phyloP scores from a whole-genome alignment of 2,888 invertebrate genomes.

The Stenoptilia bipunctidactyla region DNA sequence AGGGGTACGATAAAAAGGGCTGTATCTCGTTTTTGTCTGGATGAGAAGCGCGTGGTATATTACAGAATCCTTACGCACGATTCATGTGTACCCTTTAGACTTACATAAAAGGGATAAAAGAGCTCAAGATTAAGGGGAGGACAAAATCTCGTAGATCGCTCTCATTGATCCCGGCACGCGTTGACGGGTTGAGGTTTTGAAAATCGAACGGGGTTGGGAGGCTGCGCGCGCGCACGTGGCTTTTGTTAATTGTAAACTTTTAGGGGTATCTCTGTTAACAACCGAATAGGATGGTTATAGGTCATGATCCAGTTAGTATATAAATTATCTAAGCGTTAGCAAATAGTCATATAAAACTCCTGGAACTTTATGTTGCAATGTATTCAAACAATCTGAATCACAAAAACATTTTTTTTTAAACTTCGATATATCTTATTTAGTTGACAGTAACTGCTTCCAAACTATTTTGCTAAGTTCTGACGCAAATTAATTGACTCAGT shows the following conservation, averaged over 20 bases:
- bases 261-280: no score
- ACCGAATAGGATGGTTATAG: no score
- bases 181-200: constrained; percentile 43
- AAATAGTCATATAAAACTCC: no score
- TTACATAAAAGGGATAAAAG: constrained; percentile 41
- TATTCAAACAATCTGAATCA: no score
- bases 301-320: no score
- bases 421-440: no score
- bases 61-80: constrained; percentile 63
- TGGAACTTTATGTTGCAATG: no score
- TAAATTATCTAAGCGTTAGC: no score
- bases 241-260: constrained; percentile 12
- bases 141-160: constrained; percentile 30
- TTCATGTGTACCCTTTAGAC: constrained; percentile 53
- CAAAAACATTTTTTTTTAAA: no score
- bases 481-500: no score
- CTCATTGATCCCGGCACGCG: constrained; percentile 59
- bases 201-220: constrained; percentile 34
- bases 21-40: constrained; percentile 39
- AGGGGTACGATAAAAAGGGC: constrained; percentile 23
- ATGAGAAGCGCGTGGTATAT: constrained; percentile 57
- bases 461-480: no score
- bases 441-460: no score
- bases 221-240: constrained; percentile 48
- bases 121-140: constrained; percentile 41